phyloP scores from a whole-genome alignment of 2,113 vertebrate species.

The Stigmatopora argus region DNA sequence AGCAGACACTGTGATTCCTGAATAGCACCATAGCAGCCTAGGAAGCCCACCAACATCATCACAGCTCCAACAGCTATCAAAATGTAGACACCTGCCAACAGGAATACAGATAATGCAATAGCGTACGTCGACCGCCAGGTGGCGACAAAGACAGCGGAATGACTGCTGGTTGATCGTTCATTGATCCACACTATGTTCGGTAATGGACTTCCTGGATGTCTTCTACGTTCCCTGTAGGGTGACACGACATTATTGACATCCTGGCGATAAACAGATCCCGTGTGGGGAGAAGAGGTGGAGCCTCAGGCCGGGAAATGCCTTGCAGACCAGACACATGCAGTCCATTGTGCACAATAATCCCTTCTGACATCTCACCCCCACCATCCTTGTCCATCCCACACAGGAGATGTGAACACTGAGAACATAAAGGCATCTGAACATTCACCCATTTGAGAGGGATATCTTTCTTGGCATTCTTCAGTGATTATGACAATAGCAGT shows the following conservation, averaged over 20 bases:
- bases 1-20: constrained; percentile 98
- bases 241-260: constrained; percentile 46
- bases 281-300: constrained; percentile 2
- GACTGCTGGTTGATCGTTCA: background rate
- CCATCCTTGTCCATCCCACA: constrained; percentile 35
- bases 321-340: constrained; percentile 19
- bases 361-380: constrained; percentile 37
- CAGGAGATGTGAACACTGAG: constrained; percentile 21
- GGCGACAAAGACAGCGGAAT: constrained; percentile 33
- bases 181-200: constrained; percentile 20
- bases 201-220: constrained; percentile 39
- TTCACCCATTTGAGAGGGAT: background rate
- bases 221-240: constrained; percentile 16
- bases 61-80: constrained; percentile 92
- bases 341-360: constrained; percentile 1
- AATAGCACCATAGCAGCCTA: constrained; percentile 97
- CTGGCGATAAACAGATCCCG: constrained; percentile 34
- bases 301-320: constrained; percentile 43
- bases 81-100: constrained; percentile 86
- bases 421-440: background rate
- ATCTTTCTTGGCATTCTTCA: background rate
- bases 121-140: constrained; percentile 23
- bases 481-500: background rate
- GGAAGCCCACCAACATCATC: constrained; percentile 99
- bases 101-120: background rate